phyloP scores from a whole-genome alignment of 2,797 vertebrate genomes.

The Phaenicophaeus curvirostris region DNA sequence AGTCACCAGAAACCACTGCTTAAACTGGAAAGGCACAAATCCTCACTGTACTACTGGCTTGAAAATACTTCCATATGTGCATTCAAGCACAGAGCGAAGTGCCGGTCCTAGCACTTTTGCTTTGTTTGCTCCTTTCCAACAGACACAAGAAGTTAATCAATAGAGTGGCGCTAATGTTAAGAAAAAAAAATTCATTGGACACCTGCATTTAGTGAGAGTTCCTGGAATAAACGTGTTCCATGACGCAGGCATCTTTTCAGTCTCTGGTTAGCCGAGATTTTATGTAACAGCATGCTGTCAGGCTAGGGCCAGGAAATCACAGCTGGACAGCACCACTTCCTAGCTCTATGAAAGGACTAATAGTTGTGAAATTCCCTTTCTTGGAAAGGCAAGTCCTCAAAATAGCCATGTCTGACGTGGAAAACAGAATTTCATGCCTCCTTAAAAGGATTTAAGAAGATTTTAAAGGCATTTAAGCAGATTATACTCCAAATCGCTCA shows the following conservation, averaged over 20 bases:
- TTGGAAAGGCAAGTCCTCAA: slow-evolving; percentile 45
- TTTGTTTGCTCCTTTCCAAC: not conserved
- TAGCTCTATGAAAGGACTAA: slow-evolving; percentile 21
- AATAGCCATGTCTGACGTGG: slow-evolving; percentile 21
- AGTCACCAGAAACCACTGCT: not conserved
- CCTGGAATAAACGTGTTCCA: slow-evolving; percentile 9
- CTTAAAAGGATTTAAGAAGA: slow-evolving; percentile 60
- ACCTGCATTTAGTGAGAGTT: not conserved
- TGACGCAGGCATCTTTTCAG: slow-evolving; percentile 31
- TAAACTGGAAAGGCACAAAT: not conserved
- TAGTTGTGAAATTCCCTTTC: slow-evolving; percentile 34
- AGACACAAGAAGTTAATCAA: not conserved
- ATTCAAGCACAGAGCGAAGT: not conserved
- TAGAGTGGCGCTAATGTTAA: not conserved
- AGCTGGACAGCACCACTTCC: slow-evolving; percentile 48
- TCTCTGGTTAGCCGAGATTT: slow-evolving; percentile 8
- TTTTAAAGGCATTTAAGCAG: slow-evolving; percentile 61
- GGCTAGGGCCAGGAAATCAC: slow-evolving; percentile 21
- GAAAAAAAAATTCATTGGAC: slow-evolving; percentile 1
- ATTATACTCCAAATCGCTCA: slow-evolving; percentile 43
- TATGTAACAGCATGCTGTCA: slow-evolving; percentile 22
- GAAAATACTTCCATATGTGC: slow-evolving; percentile 36
- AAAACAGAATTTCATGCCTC: slow-evolving; percentile 53
- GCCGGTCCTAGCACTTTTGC: not conserved
- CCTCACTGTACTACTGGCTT: not conserved